These are phyloP conservation scores for Halcyon leucocephala DNA, from an alignment of 2,797 vertebrate species.

Conservation along the genomic window DNA sequence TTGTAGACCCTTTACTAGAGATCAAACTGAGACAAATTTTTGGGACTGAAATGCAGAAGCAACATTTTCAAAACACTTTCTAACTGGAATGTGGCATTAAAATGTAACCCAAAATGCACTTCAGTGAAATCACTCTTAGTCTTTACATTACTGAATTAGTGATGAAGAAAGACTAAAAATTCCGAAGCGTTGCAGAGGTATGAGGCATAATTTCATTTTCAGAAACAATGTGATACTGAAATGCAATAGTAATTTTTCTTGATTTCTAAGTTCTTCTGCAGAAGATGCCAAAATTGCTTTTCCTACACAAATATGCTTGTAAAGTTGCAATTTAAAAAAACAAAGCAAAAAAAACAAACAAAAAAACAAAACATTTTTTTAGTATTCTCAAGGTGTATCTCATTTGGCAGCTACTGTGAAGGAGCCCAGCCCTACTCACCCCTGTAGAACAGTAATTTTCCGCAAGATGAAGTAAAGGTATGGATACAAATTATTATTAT, in stretches of 20 bases:
- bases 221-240: neutral
- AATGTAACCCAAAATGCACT: neutral
- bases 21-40: neutral
- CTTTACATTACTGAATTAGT: neutral
- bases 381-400: neutral
- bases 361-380: neutral
- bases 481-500: neutral
- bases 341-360: neutral
- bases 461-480: neutral
- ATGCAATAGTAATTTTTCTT: neutral
- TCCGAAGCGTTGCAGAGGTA: neutral
- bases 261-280: neutral
- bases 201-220: neutral
- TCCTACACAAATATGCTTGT: neutral
- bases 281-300: neutral
- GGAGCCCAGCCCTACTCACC: neutral
- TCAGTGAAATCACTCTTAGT: neutral
- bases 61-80: neutral
- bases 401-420: neutral
- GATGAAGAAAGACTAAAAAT: conserved; percentile 1
- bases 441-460: neutral
- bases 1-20: neutral
- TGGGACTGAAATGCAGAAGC: neutral
- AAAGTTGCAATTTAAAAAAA: neutral
- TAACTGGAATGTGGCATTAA: neutral